Base-by-base conservation (phyloP, 1,140 invertebrate species). In the Zaprionus camerounensis region DNA sequence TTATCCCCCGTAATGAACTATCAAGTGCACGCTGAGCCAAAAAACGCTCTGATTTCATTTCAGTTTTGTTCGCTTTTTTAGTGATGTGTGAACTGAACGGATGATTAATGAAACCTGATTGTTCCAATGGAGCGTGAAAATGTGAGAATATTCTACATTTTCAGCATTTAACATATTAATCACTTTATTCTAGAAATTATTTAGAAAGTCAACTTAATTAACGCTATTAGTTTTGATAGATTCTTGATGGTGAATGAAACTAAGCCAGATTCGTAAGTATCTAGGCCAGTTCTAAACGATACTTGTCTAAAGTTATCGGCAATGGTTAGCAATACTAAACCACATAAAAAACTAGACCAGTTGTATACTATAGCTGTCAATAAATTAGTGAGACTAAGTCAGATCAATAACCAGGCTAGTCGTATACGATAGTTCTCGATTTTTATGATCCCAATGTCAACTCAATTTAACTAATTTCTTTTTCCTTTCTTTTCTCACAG, bases 1-100 rank as follows among this genome's bases (percentile, higher is more conserved):
- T 68, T 80, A 66, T 66, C 61, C 78, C 58, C 65, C 41, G 31
- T 15, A 56, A 76, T 81, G 79, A 81, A 76, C 71, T 71, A 73
- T 71, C 76, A 75, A 81, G 78, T 78, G 71, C 61, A 68, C 56
- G 71, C 36, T 69, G 66, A 55, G 59, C 58, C 58, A 51, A 51
- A 51, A 51, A 51, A 51, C 20, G 41, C 41, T 46, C 41, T 46
- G n/a, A 46, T 46, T 46, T 46, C 41, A n/a, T 46, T 46, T 41
- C 15, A 41, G 44, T 3, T 26, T 63, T 38, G 57, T 28, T 34
- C 20, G 15, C 36, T n/a, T 2, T 2, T 55, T 55, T 17, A 55
- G 63, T 38, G 71, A 57, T 13, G 31, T 26, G 28, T 63, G 57
- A 53, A 53, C 22, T 20, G 11, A 26, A 7, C 9, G 22, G n/a